Conservation (phyloP, 2,888 invertebrate genomes). For the Patella pellucida region DNA sequence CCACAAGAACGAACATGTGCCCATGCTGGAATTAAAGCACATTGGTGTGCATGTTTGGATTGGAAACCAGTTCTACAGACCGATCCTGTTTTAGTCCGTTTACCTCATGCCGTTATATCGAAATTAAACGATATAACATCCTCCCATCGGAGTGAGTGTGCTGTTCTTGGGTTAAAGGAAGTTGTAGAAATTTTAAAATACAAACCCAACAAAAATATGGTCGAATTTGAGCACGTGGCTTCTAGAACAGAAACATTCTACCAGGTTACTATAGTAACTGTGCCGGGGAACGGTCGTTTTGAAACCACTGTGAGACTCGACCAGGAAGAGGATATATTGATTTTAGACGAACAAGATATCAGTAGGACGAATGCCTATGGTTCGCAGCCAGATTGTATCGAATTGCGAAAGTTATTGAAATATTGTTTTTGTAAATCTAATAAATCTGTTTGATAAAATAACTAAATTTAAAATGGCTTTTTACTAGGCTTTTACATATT, state of each 20-base stretch:
- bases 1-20: conserved; percentile 84
- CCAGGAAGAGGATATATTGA: conserved; percentile 28
- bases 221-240: conserved; percentile 63
- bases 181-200: conserved; percentile 30
- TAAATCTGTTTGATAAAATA: too few species aligned
- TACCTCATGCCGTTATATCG: conserved; percentile 79
- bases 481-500: too few species aligned
- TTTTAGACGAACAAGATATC: conserved; percentile 35
- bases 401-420: too few species aligned
- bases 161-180: conserved; percentile 69
- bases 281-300: conserved; percentile 43
- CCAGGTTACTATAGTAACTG: conserved; percentile 39
- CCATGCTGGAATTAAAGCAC: conserved; percentile 90
- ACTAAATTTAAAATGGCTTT: too few species aligned
- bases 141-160: conserved; percentile 76
- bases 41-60: conserved; percentile 92
- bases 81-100: conserved; percentile 75
- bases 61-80: conserved; percentile 79
- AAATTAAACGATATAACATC: conserved; percentile 38
- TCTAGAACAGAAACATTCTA: conserved; percentile 49
- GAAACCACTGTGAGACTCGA: conserved; percentile 42
- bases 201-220: not conserved
- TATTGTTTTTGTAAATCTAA: too few species aligned
- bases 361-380: conserved; percentile 47
- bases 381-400: conserved; percentile 41